Base-by-base conservation (phyloP, 1,140 invertebrate species). In the Drosophila mayri region DNA sequence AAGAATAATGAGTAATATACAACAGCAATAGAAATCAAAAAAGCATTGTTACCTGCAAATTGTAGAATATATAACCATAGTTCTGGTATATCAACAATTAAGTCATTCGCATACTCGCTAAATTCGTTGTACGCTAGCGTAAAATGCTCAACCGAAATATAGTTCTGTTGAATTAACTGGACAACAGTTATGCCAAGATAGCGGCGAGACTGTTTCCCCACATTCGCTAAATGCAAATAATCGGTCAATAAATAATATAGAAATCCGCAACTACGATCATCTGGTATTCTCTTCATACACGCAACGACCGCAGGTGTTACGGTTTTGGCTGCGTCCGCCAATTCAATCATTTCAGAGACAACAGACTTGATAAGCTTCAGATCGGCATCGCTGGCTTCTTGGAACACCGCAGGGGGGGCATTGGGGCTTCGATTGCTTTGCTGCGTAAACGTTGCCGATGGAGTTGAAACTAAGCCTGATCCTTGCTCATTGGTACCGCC, bases 61-160 rank as follows among this genome's bases (percentile, higher is more conserved):
- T 96, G 94, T 11, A 95, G 94, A 78, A 96, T 92, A 83, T 96
- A 96, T 37, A 94, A 92, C 95, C 95, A 96, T 43, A 96, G 93
- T 79, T 94, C 95, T n/a, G 96, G 96, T 93, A 97, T 95, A 94
- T 97, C 96, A 74, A 97, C 95, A 44, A 94, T 93, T 78, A 96
- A 93, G 81, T 97, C 96, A 50, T 95, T 94, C 10, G 94, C 94
- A 67, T 90, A 79, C 70, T 93, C 92, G 18, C 96, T 91, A 57
- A 95, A 93, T 91, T 95, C 93, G 55, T 91, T 87, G 40, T 95
- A 93, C 47, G 94, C 93, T 38, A 76, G 72, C 60, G 74, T 90
- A 68, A 93, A 93, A 58, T 93, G 90, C 30, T 93, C 90, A 14
- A 90, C 58, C 18, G 92, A 88, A 40, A 94, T 74, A 37, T 81